Evolutionary conservation across 2,797 vertebrate species (phyloP).

Genomic region (Morelia viridis): DNA sequence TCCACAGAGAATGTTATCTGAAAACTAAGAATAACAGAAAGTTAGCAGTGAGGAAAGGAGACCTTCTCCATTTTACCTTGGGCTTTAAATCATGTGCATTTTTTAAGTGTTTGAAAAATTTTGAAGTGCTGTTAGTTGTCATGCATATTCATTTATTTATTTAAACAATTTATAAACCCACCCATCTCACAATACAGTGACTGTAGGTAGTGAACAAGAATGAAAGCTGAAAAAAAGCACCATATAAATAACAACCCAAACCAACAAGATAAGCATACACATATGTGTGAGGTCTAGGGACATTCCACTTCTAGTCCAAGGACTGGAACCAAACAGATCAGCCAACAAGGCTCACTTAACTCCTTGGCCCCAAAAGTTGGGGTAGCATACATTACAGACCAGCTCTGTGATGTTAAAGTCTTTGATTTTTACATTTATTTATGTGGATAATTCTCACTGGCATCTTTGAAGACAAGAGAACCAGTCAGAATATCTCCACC

Average conservation of each 20-base stretch:
- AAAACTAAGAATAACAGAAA: background rate
- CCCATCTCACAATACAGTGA: background rate
- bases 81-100: background rate
- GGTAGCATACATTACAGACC: background rate
- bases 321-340: background rate
- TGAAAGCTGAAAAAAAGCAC: background rate
- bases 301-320: background rate
- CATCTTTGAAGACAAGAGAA: background rate
- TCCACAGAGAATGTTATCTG: background rate
- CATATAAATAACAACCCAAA: background rate
- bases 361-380: background rate
- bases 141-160: background rate
- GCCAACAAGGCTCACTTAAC: background rate
- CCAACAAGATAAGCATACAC: background rate
- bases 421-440: background rate
- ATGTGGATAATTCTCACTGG: background rate
- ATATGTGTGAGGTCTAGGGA: background rate
- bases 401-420: background rate
- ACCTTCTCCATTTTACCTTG: background rate
- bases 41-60: background rate
- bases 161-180: background rate
- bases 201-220: background rate
- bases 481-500: background rate
- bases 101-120: background rate
- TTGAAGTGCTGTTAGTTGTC: background rate